phyloP scores from a whole-genome alignment of 1,140 invertebrate species.

The Bicyclus anynana region DNA sequence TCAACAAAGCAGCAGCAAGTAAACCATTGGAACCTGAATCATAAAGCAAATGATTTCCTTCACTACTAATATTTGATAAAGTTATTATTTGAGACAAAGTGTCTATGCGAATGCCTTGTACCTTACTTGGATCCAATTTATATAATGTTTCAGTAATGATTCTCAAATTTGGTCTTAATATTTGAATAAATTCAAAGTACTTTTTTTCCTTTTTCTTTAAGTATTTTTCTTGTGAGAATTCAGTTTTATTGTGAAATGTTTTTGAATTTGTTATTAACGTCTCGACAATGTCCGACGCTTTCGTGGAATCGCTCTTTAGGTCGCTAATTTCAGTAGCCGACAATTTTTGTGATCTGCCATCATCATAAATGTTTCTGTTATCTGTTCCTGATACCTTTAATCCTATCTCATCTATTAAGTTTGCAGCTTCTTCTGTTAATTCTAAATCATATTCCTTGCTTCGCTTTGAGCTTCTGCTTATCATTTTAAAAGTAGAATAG shows the following conservation, averaged over 20 bases:
- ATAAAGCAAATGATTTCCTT: constrained; percentile 89
- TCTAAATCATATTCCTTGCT: constrained; percentile 78
- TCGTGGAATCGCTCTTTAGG: constrained; percentile 85
- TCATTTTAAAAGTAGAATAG: constrained; percentile 89
- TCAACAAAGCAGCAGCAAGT: constrained; percentile 88
- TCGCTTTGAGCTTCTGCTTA: constrained; percentile 79
- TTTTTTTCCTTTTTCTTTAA: constrained; percentile 95
- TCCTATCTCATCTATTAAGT: constrained; percentile 74
- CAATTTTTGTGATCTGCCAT: constrained; percentile 91
- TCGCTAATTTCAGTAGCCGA: constrained; percentile 89
- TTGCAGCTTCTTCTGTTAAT: constrained; percentile 74
- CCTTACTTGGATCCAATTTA: constrained; percentile 85
- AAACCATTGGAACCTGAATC: constrained; percentile 92
- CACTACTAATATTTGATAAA: constrained; percentile 86
- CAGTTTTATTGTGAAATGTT: constrained; percentile 91
- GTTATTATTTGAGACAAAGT: constrained; percentile 92
- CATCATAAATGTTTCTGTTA: constrained; percentile 90
- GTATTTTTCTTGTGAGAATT: constrained; percentile 96
- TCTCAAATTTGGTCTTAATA: constrained; percentile 86
- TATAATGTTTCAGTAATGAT: constrained; percentile 89
- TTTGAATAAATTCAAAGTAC: constrained; percentile 88
- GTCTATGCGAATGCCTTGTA: constrained; percentile 89
- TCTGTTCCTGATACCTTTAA: constrained; percentile 83
- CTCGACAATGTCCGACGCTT: constrained; percentile 90
- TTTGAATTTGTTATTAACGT: constrained; percentile 93